Evolutionary conservation across 2,888 invertebrate genomes (phyloP), one percentile per base, ranked within the genome.

Genomic region (Macrophya alboannulata): DNA sequence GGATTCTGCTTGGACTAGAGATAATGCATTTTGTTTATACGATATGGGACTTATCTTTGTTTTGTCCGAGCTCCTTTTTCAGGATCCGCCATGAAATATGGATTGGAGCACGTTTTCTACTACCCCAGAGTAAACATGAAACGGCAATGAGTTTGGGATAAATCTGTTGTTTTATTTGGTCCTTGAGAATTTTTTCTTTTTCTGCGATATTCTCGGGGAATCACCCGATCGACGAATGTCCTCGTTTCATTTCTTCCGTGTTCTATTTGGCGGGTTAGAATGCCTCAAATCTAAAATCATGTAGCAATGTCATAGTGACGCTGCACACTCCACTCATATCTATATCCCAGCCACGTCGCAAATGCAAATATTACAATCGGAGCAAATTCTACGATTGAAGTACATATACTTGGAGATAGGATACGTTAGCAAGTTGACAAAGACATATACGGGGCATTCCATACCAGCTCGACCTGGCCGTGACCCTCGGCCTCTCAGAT

Each of bases 281-380:
- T 55, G 9, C 51, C 25, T 77, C 77, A 31, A 40, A 55, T 77
- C 12, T 55, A n/a, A 15, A 77, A 55, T 31, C 55, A 77, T 37
- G 37, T 74, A 21, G 72, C 43, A 31, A 25, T 45, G 72, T 77
- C 77, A 51, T 77, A 37, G 77, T 40, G 77, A 17, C 55, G 17
- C n/a, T 31, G 77, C 37, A 55, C 55, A 77, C 77, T 55, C 4
- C n/a, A 12, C 37, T n/a, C 31, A 55, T 55, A 77, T 77, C 77
- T 55, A 55, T 37, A 77, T 55, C 77, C 77, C 10, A 17, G n/a
- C 55, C 77, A 77, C 77, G 77, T 77, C 31, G 77, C 37, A 15
- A 37, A 37, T 31, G 37, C 77, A 77, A 77, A 77, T 40, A 40
- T 77, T 55, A 77, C 77, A 55, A n/a, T 74, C 8, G n/a, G 37